These are phyloP conservation scores for Carcharodon carcharias DNA, from an alignment of 2,797 vertebrate genomes.

Conservation along the genomic window DNA sequence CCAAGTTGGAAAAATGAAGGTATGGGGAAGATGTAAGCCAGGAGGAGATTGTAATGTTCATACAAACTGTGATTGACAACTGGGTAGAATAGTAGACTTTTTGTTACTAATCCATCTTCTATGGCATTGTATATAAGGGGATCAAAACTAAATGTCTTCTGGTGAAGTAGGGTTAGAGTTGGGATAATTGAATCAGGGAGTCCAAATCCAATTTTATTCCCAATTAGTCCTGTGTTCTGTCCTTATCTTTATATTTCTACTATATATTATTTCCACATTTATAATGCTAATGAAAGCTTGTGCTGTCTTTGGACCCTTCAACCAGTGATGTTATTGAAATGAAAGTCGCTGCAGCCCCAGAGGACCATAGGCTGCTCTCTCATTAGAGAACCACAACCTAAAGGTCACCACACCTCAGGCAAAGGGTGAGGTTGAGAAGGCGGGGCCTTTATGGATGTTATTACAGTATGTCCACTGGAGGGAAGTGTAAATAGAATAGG, in stretches of 20 bases:
- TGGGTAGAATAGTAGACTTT: not conserved
- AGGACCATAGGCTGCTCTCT: no score
- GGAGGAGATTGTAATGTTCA: not conserved
- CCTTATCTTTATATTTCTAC: not conserved
- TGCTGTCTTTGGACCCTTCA: not conserved
- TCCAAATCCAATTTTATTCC: not conserved
- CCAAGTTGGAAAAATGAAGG: not conserved
- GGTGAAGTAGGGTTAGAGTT: not conserved
- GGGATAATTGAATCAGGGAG: not conserved
- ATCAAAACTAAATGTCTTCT: not conserved
- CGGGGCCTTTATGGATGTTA: no score
- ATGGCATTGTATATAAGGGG: not conserved
- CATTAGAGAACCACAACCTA: no score
- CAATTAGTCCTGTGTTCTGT: not conserved
- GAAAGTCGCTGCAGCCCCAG: no score
- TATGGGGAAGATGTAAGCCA: not conserved
- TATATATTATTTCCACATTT: not conserved
- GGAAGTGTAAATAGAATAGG: not conserved
- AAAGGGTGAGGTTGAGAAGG: no score
- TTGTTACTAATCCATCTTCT: not conserved
- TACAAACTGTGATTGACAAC: not conserved
- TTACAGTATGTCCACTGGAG: not conserved
- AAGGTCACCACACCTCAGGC: no score
- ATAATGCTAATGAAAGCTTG: not conserved
- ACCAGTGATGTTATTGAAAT: not conserved